Base-by-base conservation (phyloP, 2,888 invertebrate genomes). In the Chalcosyrphus nemorum region DNA sequence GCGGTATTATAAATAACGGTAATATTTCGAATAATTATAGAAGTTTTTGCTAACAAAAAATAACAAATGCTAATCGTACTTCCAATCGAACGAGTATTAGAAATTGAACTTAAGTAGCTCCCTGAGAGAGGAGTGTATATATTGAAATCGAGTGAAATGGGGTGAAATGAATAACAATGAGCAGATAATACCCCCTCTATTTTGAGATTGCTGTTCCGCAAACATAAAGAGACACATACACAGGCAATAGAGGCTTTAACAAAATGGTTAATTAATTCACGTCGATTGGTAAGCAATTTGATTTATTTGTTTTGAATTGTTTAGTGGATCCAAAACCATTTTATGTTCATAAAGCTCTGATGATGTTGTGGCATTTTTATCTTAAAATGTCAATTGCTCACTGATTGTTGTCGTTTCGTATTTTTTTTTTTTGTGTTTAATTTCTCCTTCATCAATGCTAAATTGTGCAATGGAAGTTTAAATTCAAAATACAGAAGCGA, bases 391-490 rank as follows among this genome's bases (percentile, higher is more conserved):
- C 56, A 75, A 75, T 68, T 65, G 70, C 35, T 66, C 57, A 59
- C 66, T 80, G 65, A 80, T 80, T 59, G 61, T 19, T 59, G 13
- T 54, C 35, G 15, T 21, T 45, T 13, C 11, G 3, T 38, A 13
- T 38, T 38, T 38, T 38, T 38, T 13, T 38, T 32, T 32, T 32
- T 11, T 32, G n/a, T n/a, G n/a, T 13, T 13, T 13, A n/a, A n/a
- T 56, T 13, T 61, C 63, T 72, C 47, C 29, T 47, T 47, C 70
- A 21, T 68, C 54, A 54, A n/a, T 32, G 70, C 29, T 24, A 59
- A 74, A 74, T 52, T 76, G 70, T 45, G 61, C 81, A 76, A 74
- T 63, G 63, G 74, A 74, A 63, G 61, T 71, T 81, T 17, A 66
- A 68, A 54, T 65, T 78, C 68, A 76, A 68, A n/a, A 76, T 4